Conservation (phyloP, 2,113 vertebrate genomes). For the Pavo muticus region DNA sequence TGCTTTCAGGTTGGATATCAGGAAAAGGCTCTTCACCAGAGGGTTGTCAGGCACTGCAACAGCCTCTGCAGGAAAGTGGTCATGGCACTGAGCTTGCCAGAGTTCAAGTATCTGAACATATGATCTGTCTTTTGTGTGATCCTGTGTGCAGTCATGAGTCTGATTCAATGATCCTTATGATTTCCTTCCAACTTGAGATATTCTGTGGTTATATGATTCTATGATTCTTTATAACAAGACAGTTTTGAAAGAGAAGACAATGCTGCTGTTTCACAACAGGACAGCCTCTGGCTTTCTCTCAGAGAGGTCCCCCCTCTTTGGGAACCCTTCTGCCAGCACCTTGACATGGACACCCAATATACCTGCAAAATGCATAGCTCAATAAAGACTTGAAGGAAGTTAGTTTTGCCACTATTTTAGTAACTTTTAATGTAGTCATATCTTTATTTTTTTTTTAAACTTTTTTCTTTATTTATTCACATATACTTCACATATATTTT, state of each 20-base stretch:
- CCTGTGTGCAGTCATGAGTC: no score
- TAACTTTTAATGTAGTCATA: background rate
- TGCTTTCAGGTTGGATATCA: no score
- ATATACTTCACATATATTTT: background rate
- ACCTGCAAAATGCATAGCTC: background rate
- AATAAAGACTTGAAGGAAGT: background rate
- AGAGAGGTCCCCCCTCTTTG: fast-evolving
- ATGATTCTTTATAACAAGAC: background rate
- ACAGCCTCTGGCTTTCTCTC: background rate
- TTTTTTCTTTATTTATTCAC: background rate
- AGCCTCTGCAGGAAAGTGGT: no score
- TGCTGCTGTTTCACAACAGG: background rate
- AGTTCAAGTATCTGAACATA: no score
- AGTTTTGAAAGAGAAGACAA: background rate
- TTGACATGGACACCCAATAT: background rate
- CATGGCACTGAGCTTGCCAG: no score
- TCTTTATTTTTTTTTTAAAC: background rate
- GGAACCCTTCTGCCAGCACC: background rate
- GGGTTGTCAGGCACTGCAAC: no score
- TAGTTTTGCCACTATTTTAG: background rate
- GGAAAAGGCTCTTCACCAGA: no score
- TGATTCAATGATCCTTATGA: no score
- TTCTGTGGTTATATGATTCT: no score
- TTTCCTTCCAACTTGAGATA: no score
- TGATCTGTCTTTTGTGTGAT: no score